Percentiles rank a stretch among this genome's conserved stretches.
Evolutionary conservation across 2,888 invertebrate genomes (phyloP).

Genomic region (Coremacera marginata): DNA sequence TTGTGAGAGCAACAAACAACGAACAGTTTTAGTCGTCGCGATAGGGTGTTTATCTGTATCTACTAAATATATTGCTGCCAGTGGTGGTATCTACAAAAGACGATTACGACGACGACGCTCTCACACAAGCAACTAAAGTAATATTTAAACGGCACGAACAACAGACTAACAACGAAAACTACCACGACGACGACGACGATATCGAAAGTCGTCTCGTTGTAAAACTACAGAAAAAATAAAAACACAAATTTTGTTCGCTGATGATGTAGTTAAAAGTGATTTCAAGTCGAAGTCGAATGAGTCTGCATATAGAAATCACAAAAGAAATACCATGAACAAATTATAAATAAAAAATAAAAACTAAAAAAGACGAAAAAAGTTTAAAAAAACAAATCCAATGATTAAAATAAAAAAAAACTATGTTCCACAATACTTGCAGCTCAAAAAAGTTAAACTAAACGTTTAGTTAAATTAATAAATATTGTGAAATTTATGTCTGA

Average conservation of each 20-base stretch:
- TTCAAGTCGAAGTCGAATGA: slow-evolving; percentile 2
- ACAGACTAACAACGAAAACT: slow-evolving; percentile 11
- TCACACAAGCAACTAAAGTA: slow-evolving; percentile 2
- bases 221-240: slow-evolving; percentile 9
- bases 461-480: background rate
- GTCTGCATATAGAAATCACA: background rate
- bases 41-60: slow-evolving; percentile 50
- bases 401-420: background rate
- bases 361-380: background rate
- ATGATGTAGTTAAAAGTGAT: slow-evolving; percentile 8
- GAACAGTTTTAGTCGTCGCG: slow-evolving; percentile 14
- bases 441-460: background rate
- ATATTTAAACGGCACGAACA: slow-evolving; percentile 7
- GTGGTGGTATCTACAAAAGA: slow-evolving; percentile 37
- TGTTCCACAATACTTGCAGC: background rate
- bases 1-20: background rate
- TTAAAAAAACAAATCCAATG: background rate
- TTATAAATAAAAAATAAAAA: background rate
- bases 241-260: background rate
- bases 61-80: slow-evolving; percentile 31
- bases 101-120: slow-evolving; percentile 30
- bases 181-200: slow-evolving; percentile 17
- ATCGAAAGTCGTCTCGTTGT: slow-evolving; percentile 1
- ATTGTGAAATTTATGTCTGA: slow-evolving; percentile 18
- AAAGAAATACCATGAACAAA: background rate